Evolutionary conservation across 1,140 invertebrate species (phyloP), one percentile per base, ranked within the genome.

Genomic region (Papilio glaucus): DNA sequence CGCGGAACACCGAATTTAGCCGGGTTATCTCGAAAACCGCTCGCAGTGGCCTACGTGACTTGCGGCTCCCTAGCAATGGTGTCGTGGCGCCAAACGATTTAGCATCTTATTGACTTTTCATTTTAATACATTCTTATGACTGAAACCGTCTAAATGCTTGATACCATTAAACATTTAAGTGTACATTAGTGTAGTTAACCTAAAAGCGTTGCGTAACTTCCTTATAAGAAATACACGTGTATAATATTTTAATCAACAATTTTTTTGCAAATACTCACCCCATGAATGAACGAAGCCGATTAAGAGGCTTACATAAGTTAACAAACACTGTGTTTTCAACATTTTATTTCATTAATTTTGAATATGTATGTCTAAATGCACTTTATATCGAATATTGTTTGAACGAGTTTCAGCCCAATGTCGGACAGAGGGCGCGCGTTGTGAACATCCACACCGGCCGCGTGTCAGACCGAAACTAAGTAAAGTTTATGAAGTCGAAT

Each of bases 41-140:
- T 83, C 85, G 82, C 81, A 84, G 86, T 92, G 89, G 90, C 87
- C 85, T 92, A 92, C 90, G 90, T 92, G 90, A 92, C 90, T 88
- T 75, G 80, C 82, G 83, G 85, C 77, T 79, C 82, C 86, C 82
- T 84, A 69, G 83, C 82, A 87, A 88, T 89, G 90, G 88, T 84
- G 89, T 76, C 85, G 84, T 82, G 81, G 80, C 83, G 88, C 86
- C 88, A 90, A 85, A 83, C 88, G 81, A 90, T 82, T 85, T 80
- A 73, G 81, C 71, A 73, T 86, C 85, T 87, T 92, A 92, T 85
- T 77, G 84, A 87, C 86, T 77, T 77, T 73, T 71, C 62, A 65
- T 72, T 63, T 45, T 62, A 29, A 72, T 49, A 81, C 57, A 72
- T 63, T 42, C 61, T 38, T 65, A 69, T 57, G 21, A 37, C 7